These are phyloP conservation scores for Timandra comae DNA, from an alignment of 2,888 invertebrate genomes.

Conservation along the genomic window DNA sequence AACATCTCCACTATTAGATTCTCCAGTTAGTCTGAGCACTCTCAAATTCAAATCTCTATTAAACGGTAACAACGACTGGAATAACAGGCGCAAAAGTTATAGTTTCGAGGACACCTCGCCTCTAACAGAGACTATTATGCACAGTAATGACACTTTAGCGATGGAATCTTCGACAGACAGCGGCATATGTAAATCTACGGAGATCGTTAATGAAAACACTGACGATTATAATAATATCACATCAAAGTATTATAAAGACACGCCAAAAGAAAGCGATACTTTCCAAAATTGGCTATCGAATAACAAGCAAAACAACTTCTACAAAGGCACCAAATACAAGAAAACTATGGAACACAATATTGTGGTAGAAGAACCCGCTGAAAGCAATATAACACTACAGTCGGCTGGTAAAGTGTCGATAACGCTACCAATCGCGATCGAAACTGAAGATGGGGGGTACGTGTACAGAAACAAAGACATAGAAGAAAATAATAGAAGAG, in stretches of 20 bases:
- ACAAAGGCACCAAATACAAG: conserved; percentile 41
- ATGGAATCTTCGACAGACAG: conserved; percentile 88
- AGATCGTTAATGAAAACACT: conserved; percentile 71
- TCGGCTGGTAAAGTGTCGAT: conserved; percentile 61
- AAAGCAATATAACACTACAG: conserved; percentile 54
- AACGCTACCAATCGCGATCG: conserved; percentile 53
- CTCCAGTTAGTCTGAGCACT: conserved; percentile 55
- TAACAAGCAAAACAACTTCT: conserved; percentile 46
- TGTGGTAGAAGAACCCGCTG: conserved; percentile 39
- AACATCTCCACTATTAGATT: conserved; percentile 55
- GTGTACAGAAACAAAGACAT: conserved; percentile 32
- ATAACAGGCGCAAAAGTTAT: conserved; percentile 84
- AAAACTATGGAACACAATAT: conserved; percentile 39
- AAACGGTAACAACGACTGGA: conserved; percentile 78
- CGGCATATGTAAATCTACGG: conserved; percentile 84
- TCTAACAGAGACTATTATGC: conserved; percentile 43
- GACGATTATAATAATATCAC: conserved; percentile 34
- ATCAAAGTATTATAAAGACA: conserved; percentile 31
- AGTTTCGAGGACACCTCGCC: conserved; percentile 78
- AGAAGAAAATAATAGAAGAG: conserved; percentile 64
- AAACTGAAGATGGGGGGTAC: conserved; percentile 36
- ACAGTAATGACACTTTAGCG: conserved; percentile 66
- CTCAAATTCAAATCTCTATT: conserved; percentile 63
- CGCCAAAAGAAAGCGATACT: conserved; percentile 44
- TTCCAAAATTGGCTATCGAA: conserved; percentile 64